Evolutionary conservation across 2,113 vertebrate genomes (phyloP).

Genomic region (Aptenodytes forsteri): DNA sequence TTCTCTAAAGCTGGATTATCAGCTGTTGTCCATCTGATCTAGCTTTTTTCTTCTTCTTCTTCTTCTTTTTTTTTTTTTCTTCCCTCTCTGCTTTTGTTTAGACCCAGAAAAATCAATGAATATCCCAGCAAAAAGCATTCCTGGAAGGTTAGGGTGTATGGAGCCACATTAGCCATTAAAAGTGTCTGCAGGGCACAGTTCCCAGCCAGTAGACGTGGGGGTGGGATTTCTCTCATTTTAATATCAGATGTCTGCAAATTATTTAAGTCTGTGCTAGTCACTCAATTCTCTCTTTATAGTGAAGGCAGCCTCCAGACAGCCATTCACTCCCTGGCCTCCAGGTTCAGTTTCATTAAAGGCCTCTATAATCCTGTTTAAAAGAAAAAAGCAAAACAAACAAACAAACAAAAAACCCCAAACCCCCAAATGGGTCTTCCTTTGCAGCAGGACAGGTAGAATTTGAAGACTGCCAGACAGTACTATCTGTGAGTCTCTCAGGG

Average conservation of each 20-base stretch:
- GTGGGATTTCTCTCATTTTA: constrained; percentile 50
- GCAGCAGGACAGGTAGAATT: neutral
- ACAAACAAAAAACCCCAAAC: neutral
- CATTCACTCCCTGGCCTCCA: neutral
- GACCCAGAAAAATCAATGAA: neutral
- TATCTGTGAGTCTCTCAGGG: neutral
- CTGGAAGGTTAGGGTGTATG: neutral
- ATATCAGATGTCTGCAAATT: constrained; percentile 55
- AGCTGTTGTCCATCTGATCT: neutral
- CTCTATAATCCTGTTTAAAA: neutral
- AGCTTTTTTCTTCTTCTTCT: neutral
- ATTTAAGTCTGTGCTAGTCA: constrained; percentile 35
- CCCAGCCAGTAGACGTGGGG: neutral
- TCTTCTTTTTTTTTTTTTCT: too few species aligned
- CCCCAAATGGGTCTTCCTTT: neutral
- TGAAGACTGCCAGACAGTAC: neutral
- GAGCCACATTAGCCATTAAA: neutral
- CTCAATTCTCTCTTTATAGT: neutral
- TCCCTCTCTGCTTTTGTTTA: neutral
- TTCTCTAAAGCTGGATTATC: neutral
- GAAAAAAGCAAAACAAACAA: neutral
- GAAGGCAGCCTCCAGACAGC: neutral
- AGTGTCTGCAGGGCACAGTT: constrained; percentile 20
- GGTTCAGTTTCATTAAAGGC: neutral
- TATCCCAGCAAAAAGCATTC: neutral